Percentiles rank a stretch among this genome's conserved stretches.
Evolutionary conservation across 2,797 vertebrate species (phyloP).

Genomic region (Sebastes steindachneri): DNA sequence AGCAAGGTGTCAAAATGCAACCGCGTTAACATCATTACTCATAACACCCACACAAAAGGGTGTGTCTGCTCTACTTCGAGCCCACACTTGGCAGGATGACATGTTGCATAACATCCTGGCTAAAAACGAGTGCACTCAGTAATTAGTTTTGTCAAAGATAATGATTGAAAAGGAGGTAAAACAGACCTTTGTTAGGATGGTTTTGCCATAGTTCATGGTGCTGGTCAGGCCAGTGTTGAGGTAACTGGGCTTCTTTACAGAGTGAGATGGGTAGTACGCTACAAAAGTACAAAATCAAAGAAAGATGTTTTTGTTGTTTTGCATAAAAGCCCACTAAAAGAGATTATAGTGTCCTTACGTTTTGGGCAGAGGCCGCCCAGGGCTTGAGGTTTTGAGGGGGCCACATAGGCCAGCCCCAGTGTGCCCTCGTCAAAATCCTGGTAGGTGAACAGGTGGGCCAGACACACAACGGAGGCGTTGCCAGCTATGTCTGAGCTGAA

Average conservation of each 20-base stretch:
- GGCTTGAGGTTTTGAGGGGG: slow-evolving; percentile 90
- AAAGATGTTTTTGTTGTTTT: neutral
- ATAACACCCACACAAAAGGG: slow-evolving; percentile 40
- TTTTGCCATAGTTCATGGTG: slow-evolving; percentile 99
- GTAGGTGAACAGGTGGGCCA: slow-evolving; percentile 98
- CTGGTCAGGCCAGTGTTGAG: slow-evolving; percentile 98
- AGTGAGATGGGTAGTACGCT: slow-evolving; percentile 90
- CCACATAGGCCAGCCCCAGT: slow-evolving; percentile 95
- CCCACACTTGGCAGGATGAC: slow-evolving; percentile 3
- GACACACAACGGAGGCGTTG: slow-evolving; percentile 92
- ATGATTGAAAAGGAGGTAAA: neutral
- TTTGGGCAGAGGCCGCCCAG: slow-evolving; percentile 96
- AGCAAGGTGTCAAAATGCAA: slow-evolving; percentile 8
- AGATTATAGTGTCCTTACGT: slow-evolving; percentile 79
- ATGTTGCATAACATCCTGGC: slow-evolving; percentile 16
- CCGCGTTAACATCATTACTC: neutral
- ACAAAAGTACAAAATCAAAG: slow-evolving; percentile 40
- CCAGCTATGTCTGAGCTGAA: slow-evolving; percentile 95
- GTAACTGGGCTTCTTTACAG: slow-evolving; percentile 89
- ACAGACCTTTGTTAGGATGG: slow-evolving; percentile 96
- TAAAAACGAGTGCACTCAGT: neutral
- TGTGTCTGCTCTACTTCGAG: slow-evolving; percentile 29
- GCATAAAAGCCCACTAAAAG: neutral
- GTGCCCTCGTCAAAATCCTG: slow-evolving; percentile 99
- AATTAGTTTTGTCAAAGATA: neutral